Evolutionary conservation across 2,888 invertebrate species (phyloP), one percentile per base, ranked within the genome.

Genomic region (Panzeria rudis): DNA sequence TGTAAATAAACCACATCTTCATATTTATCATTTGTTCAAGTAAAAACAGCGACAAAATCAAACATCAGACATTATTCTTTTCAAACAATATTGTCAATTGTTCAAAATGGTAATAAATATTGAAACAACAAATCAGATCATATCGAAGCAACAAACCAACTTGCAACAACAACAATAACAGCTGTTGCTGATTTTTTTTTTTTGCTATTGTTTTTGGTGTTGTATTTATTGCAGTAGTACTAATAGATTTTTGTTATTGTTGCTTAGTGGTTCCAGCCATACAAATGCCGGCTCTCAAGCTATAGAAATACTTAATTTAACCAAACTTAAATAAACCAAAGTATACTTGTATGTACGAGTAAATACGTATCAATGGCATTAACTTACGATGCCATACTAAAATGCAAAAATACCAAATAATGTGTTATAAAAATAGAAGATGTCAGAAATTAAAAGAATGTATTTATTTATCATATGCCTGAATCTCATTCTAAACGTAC

Each of bases 61-160:
- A 76, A 69, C 29, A 75, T 15, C 62, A 64, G 47, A 61, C 75
- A 64, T 71, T 77, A 81, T 85, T 82, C 83, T 80, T 79, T 61
- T 73, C 38, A 73, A 69, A 41, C 83, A 82, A 79, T 86, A 86
- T 83, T 87, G 90, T 81, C 90, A 89, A 88, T 90, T 90, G 90
- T 88, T 85, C 88, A 89, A 91, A 91, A 89, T 91, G 88, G 90
- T 89, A 90, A 91, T 90, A 89, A 90, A 91, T 90, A 91, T 89
- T 89, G 89, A 84, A 88, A 86, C 89, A 83, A 87, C 87, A 90
- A 88, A 85, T 85, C 82, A 85, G 85, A 82, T 85, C 82, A 85
- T 52, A 82, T 82, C 85, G 52, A 59, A 59, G 52, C 54, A 52
- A 59, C 29, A 50, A 56, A 66, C 17, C 59, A 81, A 73, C 29